phyloP scores from a whole-genome alignment of 2,113 vertebrate species.

The Cyphomyrus plagiostoma region DNA sequence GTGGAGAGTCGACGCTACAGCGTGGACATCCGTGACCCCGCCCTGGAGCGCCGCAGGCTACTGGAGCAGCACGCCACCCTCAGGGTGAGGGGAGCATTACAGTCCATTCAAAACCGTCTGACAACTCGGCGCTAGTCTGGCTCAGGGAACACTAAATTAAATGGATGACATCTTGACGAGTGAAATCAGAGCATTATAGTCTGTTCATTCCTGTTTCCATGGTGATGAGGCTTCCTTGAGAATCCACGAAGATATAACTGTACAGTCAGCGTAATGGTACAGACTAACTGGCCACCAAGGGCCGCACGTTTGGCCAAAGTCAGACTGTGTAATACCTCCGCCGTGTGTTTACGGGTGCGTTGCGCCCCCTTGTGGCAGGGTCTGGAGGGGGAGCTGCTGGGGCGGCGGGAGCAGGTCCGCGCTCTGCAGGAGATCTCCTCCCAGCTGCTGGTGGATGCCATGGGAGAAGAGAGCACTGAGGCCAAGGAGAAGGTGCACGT shows the following conservation, averaged over 20 bases:
- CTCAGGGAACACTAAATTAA: not conserved
- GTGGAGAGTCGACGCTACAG: conserved; percentile 59
- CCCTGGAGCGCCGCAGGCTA: conserved; percentile 40
- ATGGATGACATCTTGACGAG: not conserved
- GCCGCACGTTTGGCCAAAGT: not conserved
- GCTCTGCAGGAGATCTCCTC: conserved; percentile 69
- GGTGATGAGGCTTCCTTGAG: not conserved
- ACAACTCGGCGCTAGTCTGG: not conserved
- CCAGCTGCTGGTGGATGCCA: conserved; percentile 67
- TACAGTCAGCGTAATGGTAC: not conserved
- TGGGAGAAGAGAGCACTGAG: conserved; percentile 64
- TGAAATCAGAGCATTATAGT: not conserved
- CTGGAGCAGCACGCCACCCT: conserved; percentile 58
- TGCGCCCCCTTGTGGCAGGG: conserved; percentile 50
- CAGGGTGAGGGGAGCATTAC: conserved; percentile 51
- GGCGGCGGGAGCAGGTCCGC: conserved; percentile 57
- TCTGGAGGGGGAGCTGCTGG: conserved; percentile 69
- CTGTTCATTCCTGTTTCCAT: not conserved
- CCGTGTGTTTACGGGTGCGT: not conserved
- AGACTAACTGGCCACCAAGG: not conserved
- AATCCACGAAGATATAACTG: not conserved
- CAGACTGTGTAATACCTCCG: not conserved
- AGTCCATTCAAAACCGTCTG: not conserved
- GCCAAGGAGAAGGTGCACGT: conserved; percentile 81
- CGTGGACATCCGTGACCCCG: conserved; percentile 40